phyloP scores from a whole-genome alignment of 2,888 invertebrate genomes.

The Rhimphoctona megacephalus region DNA sequence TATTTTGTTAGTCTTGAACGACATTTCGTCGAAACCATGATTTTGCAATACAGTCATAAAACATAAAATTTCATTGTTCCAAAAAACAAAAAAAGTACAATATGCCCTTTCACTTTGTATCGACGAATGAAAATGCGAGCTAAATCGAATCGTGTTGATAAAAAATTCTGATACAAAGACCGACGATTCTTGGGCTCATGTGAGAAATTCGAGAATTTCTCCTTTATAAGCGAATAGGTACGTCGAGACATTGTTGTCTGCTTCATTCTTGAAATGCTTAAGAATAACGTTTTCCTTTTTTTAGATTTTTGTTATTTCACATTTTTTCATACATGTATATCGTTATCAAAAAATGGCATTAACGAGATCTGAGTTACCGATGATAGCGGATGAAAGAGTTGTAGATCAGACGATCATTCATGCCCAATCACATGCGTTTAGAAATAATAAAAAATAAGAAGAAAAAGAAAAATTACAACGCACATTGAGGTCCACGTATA shows the following conservation, averaged over 20 bases:
- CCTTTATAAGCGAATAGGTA: conserved; percentile 44
- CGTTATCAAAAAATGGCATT: conserved; percentile 78
- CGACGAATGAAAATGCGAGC: not conserved
- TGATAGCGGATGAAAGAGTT: conserved; percentile 48
- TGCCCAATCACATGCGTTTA: conserved; percentile 46
- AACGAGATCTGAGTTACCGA: conserved; percentile 78
- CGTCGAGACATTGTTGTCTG: conserved; percentile 42
- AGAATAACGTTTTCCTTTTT: conserved; percentile 53
- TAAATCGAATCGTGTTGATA: conserved; percentile 29
- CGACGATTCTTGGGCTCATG: conserved; percentile 28
- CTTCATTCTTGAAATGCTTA: conserved; percentile 57
- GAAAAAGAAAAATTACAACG: conserved; percentile 62
- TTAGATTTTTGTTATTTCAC: conserved; percentile 25
- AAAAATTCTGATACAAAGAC: conserved; percentile 37
- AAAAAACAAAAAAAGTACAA: conserved; percentile 52
- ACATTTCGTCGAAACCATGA: not conserved
- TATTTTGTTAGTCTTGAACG: not conserved
- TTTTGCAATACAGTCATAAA: not conserved
- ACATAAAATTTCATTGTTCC: not conserved
- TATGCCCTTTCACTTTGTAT: conserved; percentile 23
- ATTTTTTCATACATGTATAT: conserved; percentile 68
- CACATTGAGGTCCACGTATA: conserved; percentile 74
- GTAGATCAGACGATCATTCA: conserved; percentile 49
- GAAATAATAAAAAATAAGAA: conserved; percentile 3
- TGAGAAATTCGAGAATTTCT: conserved; percentile 54